phyloP scores from a whole-genome alignment of 2,797 vertebrate genomes.

The Fratercula arctica region DNA sequence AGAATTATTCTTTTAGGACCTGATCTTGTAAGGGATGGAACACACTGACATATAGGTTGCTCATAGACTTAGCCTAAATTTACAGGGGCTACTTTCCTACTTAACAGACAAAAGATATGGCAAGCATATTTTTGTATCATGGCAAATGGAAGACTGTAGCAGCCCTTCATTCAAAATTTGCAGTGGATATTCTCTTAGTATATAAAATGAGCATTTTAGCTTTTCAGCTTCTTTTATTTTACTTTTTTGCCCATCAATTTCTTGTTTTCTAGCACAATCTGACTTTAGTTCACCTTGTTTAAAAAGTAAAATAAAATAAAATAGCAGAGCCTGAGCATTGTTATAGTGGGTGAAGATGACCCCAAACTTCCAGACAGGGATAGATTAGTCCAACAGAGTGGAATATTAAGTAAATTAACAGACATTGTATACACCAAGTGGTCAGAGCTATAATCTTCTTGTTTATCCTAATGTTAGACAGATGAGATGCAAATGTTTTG shows the following conservation, averaged over 20 bases:
- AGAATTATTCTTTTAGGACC: neutral
- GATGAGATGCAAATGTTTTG: too few relatives aligned
- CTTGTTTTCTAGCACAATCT: neutral
- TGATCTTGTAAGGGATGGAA: neutral
- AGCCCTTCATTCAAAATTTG: neutral
- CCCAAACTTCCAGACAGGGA: neutral
- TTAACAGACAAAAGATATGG: neutral
- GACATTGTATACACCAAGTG: neutral
- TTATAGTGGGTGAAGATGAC: neutral
- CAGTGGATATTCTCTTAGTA: neutral
- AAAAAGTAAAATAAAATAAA: neutral
- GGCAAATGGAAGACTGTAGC: neutral
- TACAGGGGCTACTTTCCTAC: neutral
- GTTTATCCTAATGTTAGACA: too few relatives aligned
- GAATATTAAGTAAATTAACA: neutral
- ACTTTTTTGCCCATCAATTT: neutral
- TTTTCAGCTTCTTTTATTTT: neutral
- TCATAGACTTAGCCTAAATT: neutral
- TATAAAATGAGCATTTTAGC: neutral
- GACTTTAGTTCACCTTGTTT: neutral
- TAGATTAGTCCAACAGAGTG: neutral
- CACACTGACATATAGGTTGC: neutral
- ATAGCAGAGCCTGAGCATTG: neutral
- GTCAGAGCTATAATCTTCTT: too few relatives aligned
- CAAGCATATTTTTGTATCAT: neutral